Evolutionary conservation across 2,888 invertebrate genomes (phyloP), one percentile per base, ranked within the genome.

Genomic region (Nudaria mundana): DNA sequence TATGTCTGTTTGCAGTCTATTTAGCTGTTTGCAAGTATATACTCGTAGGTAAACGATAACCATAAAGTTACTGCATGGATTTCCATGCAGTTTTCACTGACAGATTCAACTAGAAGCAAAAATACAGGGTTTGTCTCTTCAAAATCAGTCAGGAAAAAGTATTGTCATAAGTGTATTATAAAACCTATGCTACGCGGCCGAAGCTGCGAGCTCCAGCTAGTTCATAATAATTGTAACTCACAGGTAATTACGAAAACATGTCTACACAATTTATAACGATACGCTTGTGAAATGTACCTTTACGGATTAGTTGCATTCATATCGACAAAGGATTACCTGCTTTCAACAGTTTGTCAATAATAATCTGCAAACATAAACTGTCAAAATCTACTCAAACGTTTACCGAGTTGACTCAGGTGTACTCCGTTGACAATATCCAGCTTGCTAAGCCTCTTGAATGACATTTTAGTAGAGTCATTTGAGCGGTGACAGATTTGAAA

Each of bases 291-390:
- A 47, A 51, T 52, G 68, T 66, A 73, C 76, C 76, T 74, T 76
- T 63, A 48, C 37, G 55, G 49, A 48, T 57, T 64, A 65, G 48
- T 61, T 62, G 57, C 66, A 68, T 68, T 67, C 67, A 72, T 72
- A 67, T 70, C 59, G 63, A 65, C 69, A 63, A 56, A 69, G 71
- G 74, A 78, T 84, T 84, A 84, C 84, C 83, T 81, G 82, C 80
- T 75, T 76, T 76, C 66, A 75, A 68, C 73, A 74, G 75, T 81
- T 84, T 84, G 81, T 83, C 77, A 79, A 79, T 81, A 71, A 66
- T 79, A 77, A 83, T 84, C 82, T 71, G 82, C 76, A 82, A 85
- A 87, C 74, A 84, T 59, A 76, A 87, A 84, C 84, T 84, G 85
- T 85, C 77, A 84, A 85, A 84, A 82, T 84, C 83, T 76, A 58